Conservation (phyloP, 2,888 invertebrate genomes). For the Pandemis corylana region DNA sequence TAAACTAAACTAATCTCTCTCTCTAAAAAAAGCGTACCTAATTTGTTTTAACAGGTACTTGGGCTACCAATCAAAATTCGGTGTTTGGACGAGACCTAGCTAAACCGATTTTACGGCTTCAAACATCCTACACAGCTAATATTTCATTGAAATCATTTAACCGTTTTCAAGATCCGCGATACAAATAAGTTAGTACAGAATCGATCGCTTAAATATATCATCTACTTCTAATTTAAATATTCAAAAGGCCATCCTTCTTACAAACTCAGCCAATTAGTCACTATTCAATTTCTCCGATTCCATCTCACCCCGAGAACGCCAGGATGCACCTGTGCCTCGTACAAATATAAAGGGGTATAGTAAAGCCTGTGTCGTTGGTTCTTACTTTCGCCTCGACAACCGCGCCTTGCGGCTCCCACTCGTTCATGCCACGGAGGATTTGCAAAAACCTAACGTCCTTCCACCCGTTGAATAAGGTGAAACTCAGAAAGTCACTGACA, state of each 20-base stretch:
- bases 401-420: conserved; percentile 43
- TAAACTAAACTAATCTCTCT: too few relatives aligned
- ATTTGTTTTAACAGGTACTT: too few relatives aligned
- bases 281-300: conserved; percentile 9
- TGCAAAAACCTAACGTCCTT: conserved; percentile 43
- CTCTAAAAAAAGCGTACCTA: too few relatives aligned
- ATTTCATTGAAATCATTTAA: too few relatives aligned
- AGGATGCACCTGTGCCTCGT: conserved; percentile 27
- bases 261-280: background rate
- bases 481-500: conserved; percentile 39
- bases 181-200: too few relatives aligned
- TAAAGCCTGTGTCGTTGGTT: conserved; percentile 48
- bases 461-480: conserved; percentile 48
- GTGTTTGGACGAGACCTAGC: too few relatives aligned
- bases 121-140: too few relatives aligned
- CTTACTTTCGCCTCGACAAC: conserved; percentile 49
- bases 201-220: too few relatives aligned
- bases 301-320: background rate
- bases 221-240: too few relatives aligned
- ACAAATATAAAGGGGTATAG: conserved; percentile 47
- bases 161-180: too few relatives aligned
- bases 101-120: too few relatives aligned
- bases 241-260: background rate
- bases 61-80: too few relatives aligned
- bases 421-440: conserved; percentile 47